These are phyloP conservation scores for Hoplias malabaricus DNA, from an alignment of 2,113 vertebrate genomes.

Conservation along the genomic window DNA sequence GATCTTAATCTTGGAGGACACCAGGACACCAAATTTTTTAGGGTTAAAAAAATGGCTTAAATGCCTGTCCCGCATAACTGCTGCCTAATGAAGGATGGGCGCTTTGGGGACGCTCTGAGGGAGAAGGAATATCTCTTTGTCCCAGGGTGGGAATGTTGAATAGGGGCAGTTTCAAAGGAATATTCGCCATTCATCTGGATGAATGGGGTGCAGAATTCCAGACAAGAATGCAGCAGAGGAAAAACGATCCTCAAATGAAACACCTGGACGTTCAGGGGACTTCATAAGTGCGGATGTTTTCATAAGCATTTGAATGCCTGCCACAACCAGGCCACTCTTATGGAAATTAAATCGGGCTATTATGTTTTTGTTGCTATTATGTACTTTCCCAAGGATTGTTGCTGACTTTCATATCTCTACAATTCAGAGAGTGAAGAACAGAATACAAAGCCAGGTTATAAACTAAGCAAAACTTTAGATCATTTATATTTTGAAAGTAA, in stretches of 20 bases:
- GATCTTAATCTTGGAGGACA: too few relatives aligned
- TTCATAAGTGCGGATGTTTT: slow-evolving; percentile 6
- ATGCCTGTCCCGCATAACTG: slow-evolving; percentile 23
- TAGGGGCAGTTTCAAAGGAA: slow-evolving; percentile 33
- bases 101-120: slow-evolving; percentile 35
- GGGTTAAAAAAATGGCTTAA: background rate
- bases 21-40: background rate
- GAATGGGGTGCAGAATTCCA: slow-evolving; percentile 28
- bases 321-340: background rate
- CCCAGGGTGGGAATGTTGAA: slow-evolving; percentile 25
- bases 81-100: slow-evolving; percentile 46
- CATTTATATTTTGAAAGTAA: too few relatives aligned
- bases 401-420: background rate
- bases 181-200: slow-evolving; percentile 27
- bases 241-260: slow-evolving; percentile 28
- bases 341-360: background rate
- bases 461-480: too few relatives aligned
- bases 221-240: slow-evolving; percentile 13
- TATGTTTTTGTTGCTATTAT: background rate
- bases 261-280: slow-evolving; percentile 13
- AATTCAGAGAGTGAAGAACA: background rate
- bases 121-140: slow-evolving; percentile 40
- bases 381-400: background rate
- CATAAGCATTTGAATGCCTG: slow-evolving; percentile 13
- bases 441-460: background rate